Percentiles rank a stretch among this genome's conserved stretches.
Conservation (phyloP, 2,888 invertebrate genomes). For the Meganola albula region DNA sequence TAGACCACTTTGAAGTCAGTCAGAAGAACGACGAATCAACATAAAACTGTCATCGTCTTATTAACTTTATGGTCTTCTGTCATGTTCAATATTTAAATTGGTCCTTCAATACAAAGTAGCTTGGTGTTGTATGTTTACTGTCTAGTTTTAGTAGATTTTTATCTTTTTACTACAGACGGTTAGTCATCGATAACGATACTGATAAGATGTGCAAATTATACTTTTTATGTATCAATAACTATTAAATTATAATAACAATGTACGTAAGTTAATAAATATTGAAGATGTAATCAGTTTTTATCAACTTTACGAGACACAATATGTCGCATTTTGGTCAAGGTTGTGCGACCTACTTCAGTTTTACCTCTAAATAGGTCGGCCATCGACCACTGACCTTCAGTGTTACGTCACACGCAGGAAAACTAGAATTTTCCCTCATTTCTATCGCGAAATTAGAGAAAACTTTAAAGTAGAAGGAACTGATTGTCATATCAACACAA, state of each 20-base stretch:
- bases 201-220: background rate
- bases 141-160: no score
- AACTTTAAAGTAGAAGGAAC: no score
- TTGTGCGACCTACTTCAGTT: constrained; percentile 32
- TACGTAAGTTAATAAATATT: no score
- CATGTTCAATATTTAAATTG: constrained; percentile 11
- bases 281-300: no score
- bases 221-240: no score
- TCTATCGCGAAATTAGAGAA: background rate
- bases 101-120: no score
- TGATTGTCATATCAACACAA: no score
- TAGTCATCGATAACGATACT: constrained; percentile 4
- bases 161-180: constrained; percentile 6
- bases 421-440: background rate
- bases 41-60: constrained; percentile 12
- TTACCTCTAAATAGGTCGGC: constrained; percentile 35
- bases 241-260: no score
- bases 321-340: constrained; percentile 36
- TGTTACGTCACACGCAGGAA: background rate
- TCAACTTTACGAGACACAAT: no score
- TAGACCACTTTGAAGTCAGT: constrained; percentile 37
- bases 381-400: constrained; percentile 34
- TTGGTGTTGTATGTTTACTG: constrained; percentile 5
- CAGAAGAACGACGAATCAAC: constrained; percentile 28
- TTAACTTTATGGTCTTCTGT: constrained; percentile 17